phyloP scores from a whole-genome alignment of 2,888 invertebrate genomes.

The Caenorhabditis sp. region DNA sequence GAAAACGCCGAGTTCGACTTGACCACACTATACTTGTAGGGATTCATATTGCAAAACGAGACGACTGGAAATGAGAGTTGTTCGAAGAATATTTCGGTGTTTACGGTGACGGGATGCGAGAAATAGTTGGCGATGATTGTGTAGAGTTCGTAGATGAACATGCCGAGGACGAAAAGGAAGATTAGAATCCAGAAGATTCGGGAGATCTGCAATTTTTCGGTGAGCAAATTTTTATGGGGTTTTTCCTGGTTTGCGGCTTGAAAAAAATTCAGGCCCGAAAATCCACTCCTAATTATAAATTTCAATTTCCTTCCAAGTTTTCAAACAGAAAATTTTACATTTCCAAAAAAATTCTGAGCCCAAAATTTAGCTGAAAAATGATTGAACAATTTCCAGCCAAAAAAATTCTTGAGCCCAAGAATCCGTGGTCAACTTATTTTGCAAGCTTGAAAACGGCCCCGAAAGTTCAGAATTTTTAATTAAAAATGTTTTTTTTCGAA shows the following conservation, averaged over 20 bases:
- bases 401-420: not conserved
- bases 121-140: slow-evolving; percentile 49
- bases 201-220: slow-evolving; percentile 31
- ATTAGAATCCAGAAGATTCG: slow-evolving; percentile 50
- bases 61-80: slow-evolving; percentile 53
- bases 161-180: slow-evolving; percentile 36
- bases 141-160: slow-evolving; percentile 51
- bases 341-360: no score
- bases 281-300: no score
- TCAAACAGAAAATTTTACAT: no score
- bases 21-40: slow-evolving; percentile 47
- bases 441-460: no score
- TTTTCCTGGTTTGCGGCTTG: no score
- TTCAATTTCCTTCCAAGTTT: no score
- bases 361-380: no score
- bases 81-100: slow-evolving; percentile 46
- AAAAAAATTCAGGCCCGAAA: no score
- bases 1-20: slow-evolving; percentile 23
- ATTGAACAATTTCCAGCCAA: not conserved
- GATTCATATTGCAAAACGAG: slow-evolving; percentile 57
- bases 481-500: no score
- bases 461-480: no score
- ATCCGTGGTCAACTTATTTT: no score
- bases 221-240: not conserved
- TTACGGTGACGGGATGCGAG: slow-evolving; percentile 43